phyloP scores from a whole-genome alignment of 30 jellyfish, hydroid and myxozoan species.

The Pseudorhiza aurosa region DNA sequence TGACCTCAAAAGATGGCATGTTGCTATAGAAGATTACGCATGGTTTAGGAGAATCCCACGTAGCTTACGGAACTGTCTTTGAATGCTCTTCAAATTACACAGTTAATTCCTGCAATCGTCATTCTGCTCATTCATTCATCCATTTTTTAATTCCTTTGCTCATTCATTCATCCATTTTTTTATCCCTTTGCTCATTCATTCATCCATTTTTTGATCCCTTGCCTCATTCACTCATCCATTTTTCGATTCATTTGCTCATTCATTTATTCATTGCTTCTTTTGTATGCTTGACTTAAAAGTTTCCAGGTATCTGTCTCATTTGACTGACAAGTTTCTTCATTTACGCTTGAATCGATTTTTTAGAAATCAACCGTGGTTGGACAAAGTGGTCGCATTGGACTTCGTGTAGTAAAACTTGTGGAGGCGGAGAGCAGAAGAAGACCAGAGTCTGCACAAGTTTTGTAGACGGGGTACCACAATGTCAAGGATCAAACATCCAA shows the following conservation, averaged over 20 bases:
- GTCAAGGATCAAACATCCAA: conserved; percentile 81
- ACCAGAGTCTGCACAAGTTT: conserved; percentile 92
- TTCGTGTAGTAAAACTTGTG: conserved; percentile 94
- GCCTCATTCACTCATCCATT: background rate
- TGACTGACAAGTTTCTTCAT: background rate
- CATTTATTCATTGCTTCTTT: background rate
- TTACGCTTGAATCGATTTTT: background rate
- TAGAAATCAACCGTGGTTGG: conserved; percentile 90
- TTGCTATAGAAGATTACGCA: too few species aligned
- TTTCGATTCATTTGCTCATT: background rate
- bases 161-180: background rate
- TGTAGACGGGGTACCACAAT: conserved; percentile 76
- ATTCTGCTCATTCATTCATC: background rate
- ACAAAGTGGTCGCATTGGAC: conserved; percentile 98
- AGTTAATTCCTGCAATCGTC: too few species aligned
- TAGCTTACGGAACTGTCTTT: too few species aligned
- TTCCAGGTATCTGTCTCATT: too few species aligned
- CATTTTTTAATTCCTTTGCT: background rate
- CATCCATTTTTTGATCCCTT: background rate
- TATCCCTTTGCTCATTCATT: background rate
- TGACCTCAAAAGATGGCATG: too few species aligned
- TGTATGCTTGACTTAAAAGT: background rate
- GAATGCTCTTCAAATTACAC: too few species aligned
- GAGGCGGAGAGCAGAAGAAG: conserved; percentile 88
- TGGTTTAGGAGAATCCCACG: too few species aligned